A percentile compares a stretch with the other conserved stretches of the same genome.
Evolutionary conservation across 2,888 invertebrate species (phyloP).

Genomic region (Drosophila macrospina): DNA sequence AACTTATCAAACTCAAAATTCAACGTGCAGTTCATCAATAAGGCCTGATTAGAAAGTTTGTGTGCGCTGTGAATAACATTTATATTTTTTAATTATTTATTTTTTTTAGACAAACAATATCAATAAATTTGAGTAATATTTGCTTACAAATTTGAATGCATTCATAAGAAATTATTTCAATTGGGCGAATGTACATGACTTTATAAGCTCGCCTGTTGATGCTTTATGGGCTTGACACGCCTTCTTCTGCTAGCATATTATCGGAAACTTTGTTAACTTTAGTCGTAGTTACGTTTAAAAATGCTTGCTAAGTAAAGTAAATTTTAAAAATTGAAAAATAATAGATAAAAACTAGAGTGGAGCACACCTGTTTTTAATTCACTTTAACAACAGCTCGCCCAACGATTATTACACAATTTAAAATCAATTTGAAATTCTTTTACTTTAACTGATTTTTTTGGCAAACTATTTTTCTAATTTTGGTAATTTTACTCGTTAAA

Average conservation of each 20-base stretch:
- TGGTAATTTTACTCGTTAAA: slow-evolving; percentile 51
- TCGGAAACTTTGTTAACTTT: too few species aligned
- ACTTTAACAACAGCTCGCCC: slow-evolving; percentile 2
- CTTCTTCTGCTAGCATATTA: too few species aligned
- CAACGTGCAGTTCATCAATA: slow-evolving; percentile 63
- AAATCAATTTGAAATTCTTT: slow-evolving; percentile 70
- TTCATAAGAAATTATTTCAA: neutral
- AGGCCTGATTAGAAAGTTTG: slow-evolving; percentile 72
- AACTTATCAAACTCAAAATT: slow-evolving; percentile 47
- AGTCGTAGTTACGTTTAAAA: too few species aligned
- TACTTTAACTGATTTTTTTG: slow-evolving; percentile 46
- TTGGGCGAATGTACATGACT: too few species aligned
- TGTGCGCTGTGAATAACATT: slow-evolving; percentile 35
- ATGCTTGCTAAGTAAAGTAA: too few species aligned
- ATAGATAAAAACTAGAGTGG: too few species aligned
- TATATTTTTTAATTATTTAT: slow-evolving; percentile 13
- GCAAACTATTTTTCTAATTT: slow-evolving; percentile 67
- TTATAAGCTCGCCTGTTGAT: too few species aligned
- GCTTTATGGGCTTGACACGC: too few species aligned
- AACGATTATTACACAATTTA: slow-evolving; percentile 56
- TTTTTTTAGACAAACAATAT: slow-evolving; percentile 55
- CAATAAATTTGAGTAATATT: slow-evolving; percentile 24
- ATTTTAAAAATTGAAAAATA: too few species aligned
- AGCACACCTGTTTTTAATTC: neutral
- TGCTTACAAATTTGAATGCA: slow-evolving; percentile 5